Conservation (phyloP, 53 echinoderm and acorn worm species). For the Antedon mediterranea region DNA sequence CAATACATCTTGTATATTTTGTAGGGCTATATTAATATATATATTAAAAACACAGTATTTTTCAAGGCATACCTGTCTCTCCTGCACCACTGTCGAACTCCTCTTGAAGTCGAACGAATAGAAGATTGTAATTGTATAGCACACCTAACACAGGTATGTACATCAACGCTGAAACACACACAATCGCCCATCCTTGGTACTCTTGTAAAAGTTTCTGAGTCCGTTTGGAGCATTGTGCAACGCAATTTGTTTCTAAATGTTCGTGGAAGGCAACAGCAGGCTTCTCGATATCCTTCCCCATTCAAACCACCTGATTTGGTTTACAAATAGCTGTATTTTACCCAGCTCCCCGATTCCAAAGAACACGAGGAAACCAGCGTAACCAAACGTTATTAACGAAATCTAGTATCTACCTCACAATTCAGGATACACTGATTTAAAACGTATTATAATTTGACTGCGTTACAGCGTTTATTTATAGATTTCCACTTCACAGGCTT, state of each 20-base stretch:
- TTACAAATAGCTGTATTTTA: neutral
- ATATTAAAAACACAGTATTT: neutral
- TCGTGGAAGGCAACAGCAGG: neutral
- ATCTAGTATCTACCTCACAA: too few relatives aligned
- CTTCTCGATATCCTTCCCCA: neutral
- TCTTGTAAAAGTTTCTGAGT: neutral
- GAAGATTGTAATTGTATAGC: constrained; percentile 63
- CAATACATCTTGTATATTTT: too few relatives aligned
- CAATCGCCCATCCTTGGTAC: neutral
- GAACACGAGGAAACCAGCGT: neutral
- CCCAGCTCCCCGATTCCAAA: neutral
- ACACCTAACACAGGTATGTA: constrained; percentile 37
- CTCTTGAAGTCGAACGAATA: constrained; percentile 66
- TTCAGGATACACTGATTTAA: too few relatives aligned
- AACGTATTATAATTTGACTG: too few relatives aligned
- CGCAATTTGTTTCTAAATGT: neutral
- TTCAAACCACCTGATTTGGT: neutral
- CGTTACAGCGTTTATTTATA: too few relatives aligned
- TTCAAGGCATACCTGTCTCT: constrained; percentile 39
- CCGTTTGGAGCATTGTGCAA: neutral
- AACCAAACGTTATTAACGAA: too few relatives aligned
- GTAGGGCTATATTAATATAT: too few relatives aligned
- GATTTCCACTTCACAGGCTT: too few relatives aligned
- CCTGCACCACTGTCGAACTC: constrained; percentile 60
- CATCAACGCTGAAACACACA: neutral